Evolutionary conservation across 2,113 vertebrate species (phyloP).

Genomic region (Suricata suricatta): DNA sequence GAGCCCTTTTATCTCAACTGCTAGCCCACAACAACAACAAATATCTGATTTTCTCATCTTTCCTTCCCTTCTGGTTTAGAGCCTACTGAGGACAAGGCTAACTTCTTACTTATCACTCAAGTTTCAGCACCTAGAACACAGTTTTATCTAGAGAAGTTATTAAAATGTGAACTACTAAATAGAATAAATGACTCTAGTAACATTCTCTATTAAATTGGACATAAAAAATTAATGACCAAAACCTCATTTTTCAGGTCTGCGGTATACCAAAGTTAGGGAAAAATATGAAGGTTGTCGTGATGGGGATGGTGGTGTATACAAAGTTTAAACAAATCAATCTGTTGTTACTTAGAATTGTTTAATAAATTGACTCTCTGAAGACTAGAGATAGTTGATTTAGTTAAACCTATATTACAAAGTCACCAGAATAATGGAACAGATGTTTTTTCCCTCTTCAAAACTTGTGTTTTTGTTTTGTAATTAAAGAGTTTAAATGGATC

Average conservation of each 20-base stretch:
- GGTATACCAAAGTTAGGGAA: background rate
- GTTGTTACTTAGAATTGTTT: slow-evolving; percentile 27
- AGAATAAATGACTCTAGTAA: background rate
- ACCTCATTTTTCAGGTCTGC: background rate
- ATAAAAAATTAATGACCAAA: background rate
- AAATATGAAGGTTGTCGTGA: background rate
- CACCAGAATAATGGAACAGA: slow-evolving; percentile 68
- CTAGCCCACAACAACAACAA: background rate
- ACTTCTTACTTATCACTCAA: background rate
- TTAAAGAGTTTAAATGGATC: slow-evolving; percentile 63
- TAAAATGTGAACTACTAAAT: background rate
- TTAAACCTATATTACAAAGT: slow-evolving; percentile 50
- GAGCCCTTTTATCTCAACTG: too few species aligned
- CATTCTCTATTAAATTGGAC: background rate
- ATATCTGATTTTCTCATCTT: background rate
- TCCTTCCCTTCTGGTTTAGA: background rate
- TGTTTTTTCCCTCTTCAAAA: slow-evolving; percentile 64
- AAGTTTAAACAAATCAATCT: background rate
- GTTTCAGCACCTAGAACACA: background rate
- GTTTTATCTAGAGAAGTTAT: background rate
- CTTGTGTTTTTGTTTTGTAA: slow-evolving; percentile 67
- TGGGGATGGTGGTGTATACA: rapidly evolving
- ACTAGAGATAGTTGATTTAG: slow-evolving; percentile 47
- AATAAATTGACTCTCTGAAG: slow-evolving; percentile 60
- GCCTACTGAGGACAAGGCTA: background rate